A percentile compares a stretch with the other conserved stretches of the same genome.
These are phyloP conservation scores for Temnothorax unifasciatus DNA, from an alignment of 2,888 invertebrate species.

Conservation along the genomic window DNA sequence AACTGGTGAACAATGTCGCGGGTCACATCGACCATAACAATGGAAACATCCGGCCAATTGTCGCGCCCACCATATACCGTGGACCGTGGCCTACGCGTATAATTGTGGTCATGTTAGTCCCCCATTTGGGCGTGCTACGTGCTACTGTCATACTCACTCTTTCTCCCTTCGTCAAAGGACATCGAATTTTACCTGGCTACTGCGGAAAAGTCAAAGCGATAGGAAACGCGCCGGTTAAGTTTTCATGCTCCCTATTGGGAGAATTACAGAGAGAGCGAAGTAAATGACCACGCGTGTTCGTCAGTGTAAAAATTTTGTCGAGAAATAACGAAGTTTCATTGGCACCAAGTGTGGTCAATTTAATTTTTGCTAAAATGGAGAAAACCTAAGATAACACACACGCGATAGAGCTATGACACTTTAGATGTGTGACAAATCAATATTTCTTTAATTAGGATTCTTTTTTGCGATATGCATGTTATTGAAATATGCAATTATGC, in stretches of 20 bases:
- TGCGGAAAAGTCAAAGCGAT: slow-evolving; percentile 51
- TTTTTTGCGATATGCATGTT: background rate
- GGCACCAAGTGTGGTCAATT: background rate
- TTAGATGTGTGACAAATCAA: background rate
- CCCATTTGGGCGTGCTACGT: slow-evolving; percentile 55
- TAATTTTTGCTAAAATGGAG: background rate
- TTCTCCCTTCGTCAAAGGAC: slow-evolving; percentile 49
- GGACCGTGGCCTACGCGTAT: slow-evolving; percentile 72
- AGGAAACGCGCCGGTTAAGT: slow-evolving; percentile 7
- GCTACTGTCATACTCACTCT: slow-evolving; percentile 64
- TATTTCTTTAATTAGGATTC: background rate
- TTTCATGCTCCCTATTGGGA: background rate
- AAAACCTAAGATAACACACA: background rate
- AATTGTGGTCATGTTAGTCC: slow-evolving; percentile 79
- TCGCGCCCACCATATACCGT: slow-evolving; percentile 77
- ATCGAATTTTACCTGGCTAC: slow-evolving; percentile 66
- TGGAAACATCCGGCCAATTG: slow-evolving; percentile 86
- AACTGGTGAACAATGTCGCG: slow-evolving; percentile 78
- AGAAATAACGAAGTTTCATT: background rate
- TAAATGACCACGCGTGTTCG: background rate
- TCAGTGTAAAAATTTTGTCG: background rate
- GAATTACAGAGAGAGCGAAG: background rate
- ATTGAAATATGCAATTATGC: background rate
- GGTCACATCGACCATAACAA: slow-evolving; percentile 73
- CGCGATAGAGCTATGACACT: background rate